Evolutionary conservation across 2,888 invertebrate genomes (phyloP).

Genomic region (Glyphotaelius pellucidus): DNA sequence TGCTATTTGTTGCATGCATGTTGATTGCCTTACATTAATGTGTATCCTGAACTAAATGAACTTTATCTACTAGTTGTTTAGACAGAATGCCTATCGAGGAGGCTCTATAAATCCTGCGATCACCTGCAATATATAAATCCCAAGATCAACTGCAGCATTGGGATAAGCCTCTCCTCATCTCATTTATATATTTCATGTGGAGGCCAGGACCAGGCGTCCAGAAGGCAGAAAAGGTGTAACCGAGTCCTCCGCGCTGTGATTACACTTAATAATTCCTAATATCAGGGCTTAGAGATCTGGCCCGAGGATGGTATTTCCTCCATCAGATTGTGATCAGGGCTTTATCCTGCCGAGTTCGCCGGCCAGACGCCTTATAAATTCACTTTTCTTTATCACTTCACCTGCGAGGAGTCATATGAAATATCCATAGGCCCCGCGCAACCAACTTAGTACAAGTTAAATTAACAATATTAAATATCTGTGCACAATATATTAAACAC

Average conservation of each 20-base stretch:
- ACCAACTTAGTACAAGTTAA: neutral
- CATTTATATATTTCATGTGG: conserved; percentile 8
- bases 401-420: conserved; percentile 12
- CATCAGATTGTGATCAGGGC: conserved; percentile 47
- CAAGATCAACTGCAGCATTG: neutral
- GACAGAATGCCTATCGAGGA: neutral
- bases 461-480: neutral
- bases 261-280: conserved; percentile 64
- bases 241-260: conserved; percentile 47
- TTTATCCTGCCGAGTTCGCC: conserved; percentile 41
- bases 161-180: neutral
- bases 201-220: neutral
- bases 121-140: no score
- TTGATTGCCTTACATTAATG: neutral
- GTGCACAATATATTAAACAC: neutral
- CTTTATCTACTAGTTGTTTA: neutral
- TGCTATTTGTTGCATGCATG: neutral
- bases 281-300: conserved; percentile 60
- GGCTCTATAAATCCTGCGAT: neutral
- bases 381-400: conserved; percentile 53
- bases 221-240: conserved; percentile 26
- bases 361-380: conserved; percentile 58
- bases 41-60: neutral
- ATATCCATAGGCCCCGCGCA: neutral
- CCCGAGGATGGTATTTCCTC: conserved; percentile 38